These are phyloP conservation scores for Cettia cetti DNA, from an alignment of 2,113 vertebrate species.

Conservation along the genomic window DNA sequence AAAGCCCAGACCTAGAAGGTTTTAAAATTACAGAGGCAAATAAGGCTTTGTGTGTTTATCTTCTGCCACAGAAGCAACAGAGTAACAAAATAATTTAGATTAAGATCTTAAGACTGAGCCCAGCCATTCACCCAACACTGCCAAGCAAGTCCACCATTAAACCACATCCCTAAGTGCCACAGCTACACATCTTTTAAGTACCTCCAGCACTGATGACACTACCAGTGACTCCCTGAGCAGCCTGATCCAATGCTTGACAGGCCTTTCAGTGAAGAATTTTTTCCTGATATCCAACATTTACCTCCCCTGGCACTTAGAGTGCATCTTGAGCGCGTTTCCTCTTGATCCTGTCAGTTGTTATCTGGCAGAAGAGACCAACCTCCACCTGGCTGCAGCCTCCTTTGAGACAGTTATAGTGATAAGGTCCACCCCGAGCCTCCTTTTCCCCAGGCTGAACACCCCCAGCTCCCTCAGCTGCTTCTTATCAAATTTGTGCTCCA, in stretches of 20 bases:
- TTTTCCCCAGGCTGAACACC: background rate
- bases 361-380: background rate
- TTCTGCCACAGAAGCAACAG: background rate
- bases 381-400: background rate
- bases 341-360: background rate
- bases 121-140: background rate
- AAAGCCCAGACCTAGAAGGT: background rate
- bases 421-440: rapidly evolving
- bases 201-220: background rate
- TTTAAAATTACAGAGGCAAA: background rate
- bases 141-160: background rate
- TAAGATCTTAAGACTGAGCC: background rate
- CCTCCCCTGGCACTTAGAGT: background rate
- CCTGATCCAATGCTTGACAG: background rate
- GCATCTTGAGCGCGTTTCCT: background rate
- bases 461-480: background rate
- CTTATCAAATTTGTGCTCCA: background rate
- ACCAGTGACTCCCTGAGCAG: background rate
- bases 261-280: background rate
- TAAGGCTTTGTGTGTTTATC: background rate
- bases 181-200: background rate
- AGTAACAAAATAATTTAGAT: background rate
- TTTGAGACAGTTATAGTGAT: background rate
- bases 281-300: background rate
- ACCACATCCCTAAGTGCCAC: background rate